Percentiles rank a stretch among this genome's conserved stretches.
Evolutionary conservation across 2,797 vertebrate species (phyloP).

Genomic region (Poeciliopsis presidionis): DNA sequence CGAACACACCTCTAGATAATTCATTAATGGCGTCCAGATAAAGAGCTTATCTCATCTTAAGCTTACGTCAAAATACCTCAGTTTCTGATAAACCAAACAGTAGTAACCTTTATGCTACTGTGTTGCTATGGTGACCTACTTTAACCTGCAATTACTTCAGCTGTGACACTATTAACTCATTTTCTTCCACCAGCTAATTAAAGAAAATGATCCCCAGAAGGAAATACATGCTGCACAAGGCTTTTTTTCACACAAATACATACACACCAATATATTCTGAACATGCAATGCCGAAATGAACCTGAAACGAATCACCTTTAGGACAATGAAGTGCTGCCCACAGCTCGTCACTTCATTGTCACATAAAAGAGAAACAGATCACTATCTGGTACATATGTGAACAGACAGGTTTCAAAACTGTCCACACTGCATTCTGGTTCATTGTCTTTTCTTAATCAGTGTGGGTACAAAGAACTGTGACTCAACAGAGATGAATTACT

Average conservation of each 20-base stretch:
- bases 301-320: not conserved
- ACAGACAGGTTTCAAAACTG: constrained; percentile 2
- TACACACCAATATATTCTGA: not conserved
- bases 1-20: not conserved
- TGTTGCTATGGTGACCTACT: not conserved
- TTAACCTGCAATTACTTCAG: not conserved
- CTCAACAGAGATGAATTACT: constrained; percentile 44
- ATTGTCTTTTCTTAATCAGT: not conserved
- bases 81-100: not conserved
- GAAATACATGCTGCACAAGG: not conserved
- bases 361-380: not conserved
- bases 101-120: not conserved
- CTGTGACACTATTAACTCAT: not conserved
- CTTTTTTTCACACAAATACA: not conserved
- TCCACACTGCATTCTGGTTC: not conserved
- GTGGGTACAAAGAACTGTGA: constrained; percentile 24
- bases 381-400: not conserved
- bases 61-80: not conserved
- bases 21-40: not conserved
- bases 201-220: not conserved
- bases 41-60: not conserved
- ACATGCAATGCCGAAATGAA: not conserved
- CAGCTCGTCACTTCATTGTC: not conserved
- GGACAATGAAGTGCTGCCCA: not conserved
- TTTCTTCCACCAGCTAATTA: not conserved